A percentile compares a stretch with the other conserved stretches of the same genome.
Evolutionary conservation across 2,888 invertebrate genomes (phyloP).

Genomic region (Ecdyonurus torrentis): DNA sequence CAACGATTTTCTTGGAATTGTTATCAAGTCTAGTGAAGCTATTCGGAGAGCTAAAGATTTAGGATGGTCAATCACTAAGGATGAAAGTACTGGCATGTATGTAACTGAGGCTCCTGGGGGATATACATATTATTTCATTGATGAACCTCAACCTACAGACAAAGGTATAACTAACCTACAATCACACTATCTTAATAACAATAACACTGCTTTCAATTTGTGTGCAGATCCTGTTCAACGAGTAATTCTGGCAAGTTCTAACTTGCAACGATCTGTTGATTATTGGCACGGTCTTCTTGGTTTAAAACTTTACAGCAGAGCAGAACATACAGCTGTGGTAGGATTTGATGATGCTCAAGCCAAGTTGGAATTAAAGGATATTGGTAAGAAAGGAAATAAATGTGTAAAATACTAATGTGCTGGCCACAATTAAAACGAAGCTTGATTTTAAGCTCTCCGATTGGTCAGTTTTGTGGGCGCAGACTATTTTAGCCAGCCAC

Average conservation of each 20-base stretch:
- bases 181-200: conserved; percentile 5
- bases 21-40: conserved; percentile 61
- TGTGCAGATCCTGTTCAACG: conserved; percentile 59
- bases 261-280: conserved; percentile 53
- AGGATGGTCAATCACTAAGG: conserved; percentile 50
- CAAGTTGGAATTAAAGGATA: conserved; percentile 56
- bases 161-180: conserved; percentile 34
- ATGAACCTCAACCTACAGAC: conserved; percentile 48
- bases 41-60: conserved; percentile 51
- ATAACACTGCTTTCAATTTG: conserved; percentile 10
- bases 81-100: conserved; percentile 37
- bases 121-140: conserved; percentile 66
- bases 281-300: conserved; percentile 74
- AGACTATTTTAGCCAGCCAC: neutral
- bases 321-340: conserved; percentile 40
- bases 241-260: conserved; percentile 60
- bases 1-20: conserved; percentile 81
- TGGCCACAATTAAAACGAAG: too few species aligned
- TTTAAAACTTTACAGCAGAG: conserved; percentile 48
- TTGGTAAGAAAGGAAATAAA: too few species aligned
- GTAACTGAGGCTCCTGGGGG: conserved; percentile 79
- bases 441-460: too few species aligned
- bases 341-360: conserved; percentile 58
- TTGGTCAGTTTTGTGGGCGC: neutral
- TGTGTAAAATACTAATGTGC: too few species aligned